Base-by-base conservation (phyloP, 2,888 invertebrate genomes). In the Pristionchus fissidentatus region DNA sequence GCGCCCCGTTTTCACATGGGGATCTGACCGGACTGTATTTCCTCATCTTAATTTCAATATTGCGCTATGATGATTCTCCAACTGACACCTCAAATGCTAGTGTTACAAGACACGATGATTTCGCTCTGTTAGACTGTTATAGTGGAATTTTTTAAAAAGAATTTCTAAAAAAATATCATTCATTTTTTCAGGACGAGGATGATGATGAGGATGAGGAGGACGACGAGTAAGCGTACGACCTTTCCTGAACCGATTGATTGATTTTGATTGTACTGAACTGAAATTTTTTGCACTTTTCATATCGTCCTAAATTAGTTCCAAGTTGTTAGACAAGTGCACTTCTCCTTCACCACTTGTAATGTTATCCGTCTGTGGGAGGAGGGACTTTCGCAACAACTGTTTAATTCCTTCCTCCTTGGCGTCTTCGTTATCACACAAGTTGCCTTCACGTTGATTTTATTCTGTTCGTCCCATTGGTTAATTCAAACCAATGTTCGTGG, bases 121-220 rank as follows among this genome's bases (percentile, higher is more conserved):
- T 41, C n/a, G 22, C 13, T 15, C 66, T 3, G 35, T 79, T 57
- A 46, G 57, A 22, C 79, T 79, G 79, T n/a, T n/a, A n/a, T n/a
- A 79, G 79, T 57, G 43, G 8, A 13, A 35, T 32, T 4, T 8
- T 3, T 13, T 41, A 41, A 3, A 19, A 29, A 19, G 13, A 41
- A 22, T 32, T 62, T 10, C 7, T 26, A 3, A 29, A 10, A 29
- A 62, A 29, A 7, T 1, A 7, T 29, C 26, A 1, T 62, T 62
- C 32, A 3, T 38, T 15, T 66, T 77, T 84, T 78, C 84, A 86
- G 32, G 85, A 84, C n/a, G 85, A 83, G 35, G 84, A 85, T n/a
- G 84, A 83, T 35, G 84, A 84, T 38, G 84, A 84, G 46, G 85
- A 87, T 49, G 84, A 85, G 38, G 80, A 81, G 35, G 85, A 85